Conservation (phyloP, 2,797 vertebrate species). For the Clamator glandarius region DNA sequence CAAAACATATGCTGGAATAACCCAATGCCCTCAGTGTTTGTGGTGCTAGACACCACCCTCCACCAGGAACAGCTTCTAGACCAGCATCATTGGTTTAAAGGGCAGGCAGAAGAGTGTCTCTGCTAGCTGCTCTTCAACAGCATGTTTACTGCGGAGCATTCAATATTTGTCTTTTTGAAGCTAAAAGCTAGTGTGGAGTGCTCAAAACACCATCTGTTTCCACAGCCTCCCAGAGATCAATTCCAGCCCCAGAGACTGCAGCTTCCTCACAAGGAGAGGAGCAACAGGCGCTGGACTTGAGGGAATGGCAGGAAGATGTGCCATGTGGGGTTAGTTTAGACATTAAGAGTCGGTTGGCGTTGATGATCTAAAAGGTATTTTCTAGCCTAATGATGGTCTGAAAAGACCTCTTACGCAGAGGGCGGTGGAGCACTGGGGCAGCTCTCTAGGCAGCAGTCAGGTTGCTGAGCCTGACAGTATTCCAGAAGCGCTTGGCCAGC, state of each 20-base stretch:
- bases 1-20: neutral
- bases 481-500: too few relatives aligned
- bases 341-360: too few relatives aligned
- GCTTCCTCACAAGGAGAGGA: too few relatives aligned
- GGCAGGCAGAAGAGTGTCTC: fast-evolving
- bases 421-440: too few relatives aligned
- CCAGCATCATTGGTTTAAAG: fast-evolving
- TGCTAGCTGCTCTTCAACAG: neutral
- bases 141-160: fast-evolving
- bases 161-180: neutral
- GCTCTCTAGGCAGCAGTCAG: too few relatives aligned
- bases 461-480: too few relatives aligned
- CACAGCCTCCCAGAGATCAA: fast-evolving
- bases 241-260: fast-evolving
- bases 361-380: too few relatives aligned
- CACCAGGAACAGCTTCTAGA: neutral
- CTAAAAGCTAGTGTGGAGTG: fast-evolving
- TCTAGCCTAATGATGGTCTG: too few relatives aligned
- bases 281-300: too few relatives aligned
- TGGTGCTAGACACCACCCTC: fast-evolving
- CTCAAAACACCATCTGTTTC: fast-evolving
- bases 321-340: too few relatives aligned
- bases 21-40: fast-evolving
- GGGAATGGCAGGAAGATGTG: too few relatives aligned
- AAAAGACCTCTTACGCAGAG: too few relatives aligned